Base-by-base conservation (phyloP, 2,888 invertebrate genomes). In the Brachycybe producta region DNA sequence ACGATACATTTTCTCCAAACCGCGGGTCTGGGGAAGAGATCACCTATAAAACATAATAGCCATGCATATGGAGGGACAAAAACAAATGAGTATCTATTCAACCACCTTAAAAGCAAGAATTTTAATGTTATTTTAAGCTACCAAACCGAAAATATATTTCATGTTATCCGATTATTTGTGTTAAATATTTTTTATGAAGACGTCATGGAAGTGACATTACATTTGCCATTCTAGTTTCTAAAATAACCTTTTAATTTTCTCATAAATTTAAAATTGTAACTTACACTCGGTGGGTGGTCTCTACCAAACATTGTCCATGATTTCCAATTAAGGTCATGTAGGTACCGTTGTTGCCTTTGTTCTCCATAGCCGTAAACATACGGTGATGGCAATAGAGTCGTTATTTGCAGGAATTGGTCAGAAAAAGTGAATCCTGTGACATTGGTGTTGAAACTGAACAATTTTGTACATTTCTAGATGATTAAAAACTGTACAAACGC, bases 341-440 rank as follows among this genome's bases (percentile, higher is more conserved):
- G 67, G 53, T 84, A 73, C 24, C 70, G 64, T 1, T 75, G 72
- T 45, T 77, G 70, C 5, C 35, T 35, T 56, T 80, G 78, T 64
- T 84, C 82, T 1, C 84, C 85, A 23, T 86, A 65, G 0, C 87
- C 87, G 64, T 82, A 86, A 54, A 86, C 67, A 56, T 69, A 67
- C 21, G 71, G 65, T 0, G 82, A 75, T 0, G 81, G 76, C n/a
- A 85, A 61, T 36, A 67, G 60, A 3, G 74, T 70, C 44, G 75
- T 76, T 4, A 85, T 64, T 67, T 86, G 84, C 0, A 82, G 61
- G 61, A 84, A 79, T 61, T 84, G 84, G 64, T 85, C 77, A 0
- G 84, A 76, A 54, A 79, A 79, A 36, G 82, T 77, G 52, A 85
- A 71, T 1, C 79, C 82, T 26, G 78, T 68, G 55, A 73, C 72